A percentile compares a stretch with the other conserved stretches of the same genome.
These are phyloP conservation scores for Battus philenor DNA, from an alignment of 1,140 invertebrate genomes.

Conservation along the genomic window DNA sequence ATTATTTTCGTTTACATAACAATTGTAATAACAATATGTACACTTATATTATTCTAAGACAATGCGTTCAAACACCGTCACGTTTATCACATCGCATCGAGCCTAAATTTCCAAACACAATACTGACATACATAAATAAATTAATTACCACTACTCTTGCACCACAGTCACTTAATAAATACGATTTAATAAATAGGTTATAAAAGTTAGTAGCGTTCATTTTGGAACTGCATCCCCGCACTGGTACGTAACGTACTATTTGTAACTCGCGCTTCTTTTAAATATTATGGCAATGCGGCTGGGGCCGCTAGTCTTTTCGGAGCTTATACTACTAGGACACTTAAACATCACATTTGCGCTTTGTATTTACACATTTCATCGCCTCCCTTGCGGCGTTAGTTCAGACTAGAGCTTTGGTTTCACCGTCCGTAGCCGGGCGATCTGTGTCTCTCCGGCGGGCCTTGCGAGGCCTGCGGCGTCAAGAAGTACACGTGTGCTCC, in stretches of 20 bases:
- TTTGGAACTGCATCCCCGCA: constrained; percentile 25
- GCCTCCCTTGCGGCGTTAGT: constrained; percentile 37
- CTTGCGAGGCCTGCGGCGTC: constrained; percentile 82
- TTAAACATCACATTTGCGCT: constrained; percentile 75
- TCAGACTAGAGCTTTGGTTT: constrained; percentile 71
- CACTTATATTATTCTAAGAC: constrained; percentile 34
- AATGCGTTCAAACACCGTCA: constrained; percentile 41
- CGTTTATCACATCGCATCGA: constrained; percentile 47
- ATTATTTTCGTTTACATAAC: constrained; percentile 44
- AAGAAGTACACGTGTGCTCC: constrained; percentile 86
- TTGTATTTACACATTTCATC: constrained; percentile 63
- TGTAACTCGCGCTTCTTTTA: constrained; percentile 30
- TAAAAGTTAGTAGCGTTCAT: constrained; percentile 43
- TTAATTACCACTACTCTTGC: constrained; percentile 65
- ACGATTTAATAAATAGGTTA: constrained; percentile 69
- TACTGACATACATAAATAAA: constrained; percentile 73
- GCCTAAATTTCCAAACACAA: constrained; percentile 44
- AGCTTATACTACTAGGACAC: constrained; percentile 72
- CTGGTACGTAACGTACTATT: constrained; percentile 8
- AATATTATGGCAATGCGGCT: constrained; percentile 69
- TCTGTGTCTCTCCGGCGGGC: constrained; percentile 65
- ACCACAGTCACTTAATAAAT: constrained; percentile 60
- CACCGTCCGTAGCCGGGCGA: constrained; percentile 68
- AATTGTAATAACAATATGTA: constrained; percentile 44
- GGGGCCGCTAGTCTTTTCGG: constrained; percentile 57